Evolutionary conservation across 1,140 invertebrate species (phyloP), one percentile per base, ranked within the genome.

Genomic region (Macrotrachela quadricornifera): DNA sequence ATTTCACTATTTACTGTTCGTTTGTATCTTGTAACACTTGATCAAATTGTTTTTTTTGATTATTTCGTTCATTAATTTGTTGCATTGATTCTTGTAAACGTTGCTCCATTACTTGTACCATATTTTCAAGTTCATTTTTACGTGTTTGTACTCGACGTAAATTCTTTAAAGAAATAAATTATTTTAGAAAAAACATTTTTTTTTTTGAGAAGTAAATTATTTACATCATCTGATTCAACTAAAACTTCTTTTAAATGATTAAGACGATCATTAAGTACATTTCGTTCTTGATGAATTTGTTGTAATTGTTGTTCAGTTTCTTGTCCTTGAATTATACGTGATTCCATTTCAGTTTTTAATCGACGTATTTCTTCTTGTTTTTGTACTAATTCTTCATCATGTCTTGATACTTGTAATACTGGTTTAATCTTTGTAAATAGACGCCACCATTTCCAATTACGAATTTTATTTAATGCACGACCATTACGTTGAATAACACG

Each of bases 371-470:
- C 94, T 63, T 94, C 86, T 70, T 99, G 91, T 68, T 95, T 95
- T 61, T 86, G 83, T 12, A 81, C 82, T 3, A 97, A 67, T 64
- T 95, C 92, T 66, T 95, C 90, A 67, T 99, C 94, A 68, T 94
- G 87, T 65, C 95, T 94, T 0, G 92, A 95, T 0, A 99, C 91
- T 72, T 77, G 71, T 13, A 79, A 63, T 50, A 78, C 61, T 17
- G 76, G 75, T 60, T 77, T 77, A 18, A 77, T 69, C 64, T 73
- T 97, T 10, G 92, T 99, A 68, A 96, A 97, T 41, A 99, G 73
- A 60, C 92, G 72, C 91, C 91, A 97, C 91, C 91, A 96, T 62
- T 92, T 83, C 91, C 91, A 97, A 69, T 99, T 97, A 41, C 91
- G 77, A 6, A 99, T 72, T 69, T 99, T 99, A 36, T 99, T 72